phyloP scores from a whole-genome alignment of 2,888 invertebrate species.

The Eremobia ochroleuca region DNA sequence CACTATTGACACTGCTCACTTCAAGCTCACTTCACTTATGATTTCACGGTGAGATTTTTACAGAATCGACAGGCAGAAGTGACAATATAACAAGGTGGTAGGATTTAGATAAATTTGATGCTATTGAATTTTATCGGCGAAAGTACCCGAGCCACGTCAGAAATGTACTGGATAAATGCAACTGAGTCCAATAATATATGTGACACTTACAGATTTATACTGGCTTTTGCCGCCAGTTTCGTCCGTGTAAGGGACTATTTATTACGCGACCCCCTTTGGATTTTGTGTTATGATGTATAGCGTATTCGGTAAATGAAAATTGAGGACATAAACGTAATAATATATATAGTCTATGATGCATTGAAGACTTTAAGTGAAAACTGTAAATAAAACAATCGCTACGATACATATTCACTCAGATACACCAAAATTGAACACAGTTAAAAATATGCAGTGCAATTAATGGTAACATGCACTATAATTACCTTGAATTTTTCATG shows the following conservation, averaged over 20 bases:
- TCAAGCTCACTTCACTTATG: no score
- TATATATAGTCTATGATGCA: not conserved
- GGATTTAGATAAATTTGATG: conserved; percentile 51
- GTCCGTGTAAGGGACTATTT: conserved; percentile 47
- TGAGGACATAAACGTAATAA: conserved; percentile 1
- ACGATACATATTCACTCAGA: not conserved
- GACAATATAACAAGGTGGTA: conserved; percentile 59
- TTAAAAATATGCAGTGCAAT: conserved; percentile 5
- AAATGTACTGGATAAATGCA: conserved; percentile 56
- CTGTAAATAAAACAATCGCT: not conserved
- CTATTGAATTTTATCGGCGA: conserved; percentile 62
- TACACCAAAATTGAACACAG: not conserved
- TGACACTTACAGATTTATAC: conserved; percentile 62
- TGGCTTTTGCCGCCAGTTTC: conserved; percentile 20
- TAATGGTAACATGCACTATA: conserved; percentile 2
- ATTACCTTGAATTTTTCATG: conserved; percentile 21
- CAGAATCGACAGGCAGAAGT: no score
- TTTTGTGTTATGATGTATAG: conserved; percentile 40
- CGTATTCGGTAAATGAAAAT: conserved; percentile 34
- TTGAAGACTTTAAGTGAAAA: not conserved
- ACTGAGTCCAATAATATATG: conserved; percentile 56
- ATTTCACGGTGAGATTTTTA: no score
- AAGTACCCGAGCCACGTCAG: conserved; percentile 35
- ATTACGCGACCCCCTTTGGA: conserved; percentile 34
- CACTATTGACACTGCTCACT: no score